Evolutionary conservation across 2,888 invertebrate genomes (phyloP), one percentile per base, ranked within the genome.

Genomic region (Cylindroiulus punctatus): DNA sequence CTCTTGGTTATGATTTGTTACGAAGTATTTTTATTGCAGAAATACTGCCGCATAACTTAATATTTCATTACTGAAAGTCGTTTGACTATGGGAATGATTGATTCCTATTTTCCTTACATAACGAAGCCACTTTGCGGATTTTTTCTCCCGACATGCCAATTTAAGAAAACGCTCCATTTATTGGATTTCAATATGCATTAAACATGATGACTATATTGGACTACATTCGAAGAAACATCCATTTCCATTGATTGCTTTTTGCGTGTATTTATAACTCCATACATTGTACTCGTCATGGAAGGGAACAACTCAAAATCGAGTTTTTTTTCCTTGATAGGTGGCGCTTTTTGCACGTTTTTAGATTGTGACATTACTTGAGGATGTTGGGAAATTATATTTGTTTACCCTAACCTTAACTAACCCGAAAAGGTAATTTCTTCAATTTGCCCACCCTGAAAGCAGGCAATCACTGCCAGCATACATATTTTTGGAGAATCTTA

Each of bases 131-230:
- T 26, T 65, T 65, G n/a, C 65, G 7, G 26, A 65, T 65, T 65
- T 65, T 65, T 65, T 65, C n/a, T 10, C 12, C 65, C 26, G 12
- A 26, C 65, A 26, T 65, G 26, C 65, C 65, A 65, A 65, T 65
- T 65, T 8, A 10, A 65, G 65, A 26, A 65, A 65, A 65, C n/a
- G 65, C 26, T n/a, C 65, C 65, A 65, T 65, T 65, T 65, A 65
- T 65, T 65, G 65, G 65, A 65, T 65, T 65, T 65, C 65, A 65
- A 65, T 65, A 65, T 65, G 65, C 65, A 65, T 65, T 65, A 65
- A 65, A 65, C 65, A 65, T 65, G 65, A 65, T 65, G 65, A 65
- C 65, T 65, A 65, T 65, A 65, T 65, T 26, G 65, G 65, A 65
- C 65, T 26, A 65, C 65, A 22, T 65, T 7, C 26, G 65, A 65